Percentiles rank a stretch among this genome's conserved stretches.
phyloP scores from a whole-genome alignment of 1,140 invertebrate genomes.

The Riptortus pedestris region DNA sequence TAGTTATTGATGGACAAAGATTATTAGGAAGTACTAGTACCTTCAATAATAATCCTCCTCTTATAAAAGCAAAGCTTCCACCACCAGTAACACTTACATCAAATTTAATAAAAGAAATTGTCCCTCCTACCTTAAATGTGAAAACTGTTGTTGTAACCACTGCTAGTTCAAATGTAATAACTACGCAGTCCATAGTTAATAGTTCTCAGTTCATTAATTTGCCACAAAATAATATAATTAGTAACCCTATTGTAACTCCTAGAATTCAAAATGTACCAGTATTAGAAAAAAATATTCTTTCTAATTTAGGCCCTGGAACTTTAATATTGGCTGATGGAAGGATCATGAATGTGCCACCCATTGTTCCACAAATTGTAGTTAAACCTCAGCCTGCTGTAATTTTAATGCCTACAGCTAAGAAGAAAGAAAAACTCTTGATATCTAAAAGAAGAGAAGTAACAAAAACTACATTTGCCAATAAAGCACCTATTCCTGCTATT shows the following conservation, averaged over 20 bases:
- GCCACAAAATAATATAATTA: constrained; percentile 15
- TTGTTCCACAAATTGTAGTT: constrained; percentile 24
- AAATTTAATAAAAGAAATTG: background rate
- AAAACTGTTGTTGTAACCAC: background rate
- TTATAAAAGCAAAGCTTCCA: background rate
- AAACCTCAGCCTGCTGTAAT: constrained; percentile 25
- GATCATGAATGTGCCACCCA: constrained; percentile 27
- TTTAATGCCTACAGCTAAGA: constrained; percentile 23
- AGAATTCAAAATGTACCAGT: constrained; percentile 20
- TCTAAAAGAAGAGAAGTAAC: constrained; percentile 38
- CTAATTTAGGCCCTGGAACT: constrained; percentile 26
- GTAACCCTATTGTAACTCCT: constrained; percentile 17
- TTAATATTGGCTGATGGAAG: constrained; percentile 28
- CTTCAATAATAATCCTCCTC: no score
- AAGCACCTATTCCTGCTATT: constrained; percentile 57
- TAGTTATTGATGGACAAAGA: no score
- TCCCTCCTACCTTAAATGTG: no score
- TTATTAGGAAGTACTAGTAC: no score
- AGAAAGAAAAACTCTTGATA: constrained; percentile 14
- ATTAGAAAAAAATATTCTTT: constrained; percentile 24
- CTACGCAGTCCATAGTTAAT: background rate
- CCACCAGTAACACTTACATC: background rate
- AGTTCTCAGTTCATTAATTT: background rate
- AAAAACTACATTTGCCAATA: constrained; percentile 56
- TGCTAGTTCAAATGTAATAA: background rate